phyloP scores from a whole-genome alignment of 2,888 invertebrate genomes.

The Chrysina gloriosa region DNA sequence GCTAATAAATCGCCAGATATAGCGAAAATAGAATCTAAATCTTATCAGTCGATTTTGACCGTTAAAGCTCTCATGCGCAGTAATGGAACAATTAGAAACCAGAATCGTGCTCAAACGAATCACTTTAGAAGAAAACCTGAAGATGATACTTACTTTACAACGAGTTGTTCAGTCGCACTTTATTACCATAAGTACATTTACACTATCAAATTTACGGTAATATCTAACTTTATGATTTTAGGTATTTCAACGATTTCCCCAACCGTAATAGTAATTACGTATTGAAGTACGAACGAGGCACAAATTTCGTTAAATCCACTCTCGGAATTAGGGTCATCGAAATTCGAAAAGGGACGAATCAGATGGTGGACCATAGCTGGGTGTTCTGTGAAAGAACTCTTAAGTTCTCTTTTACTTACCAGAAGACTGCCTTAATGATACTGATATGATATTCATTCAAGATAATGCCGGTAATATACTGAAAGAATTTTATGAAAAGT shows the following conservation, averaged over 20 bases:
- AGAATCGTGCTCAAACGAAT: constrained; percentile 21
- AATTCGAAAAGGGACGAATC: constrained; percentile 72
- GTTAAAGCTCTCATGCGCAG: constrained; percentile 5
- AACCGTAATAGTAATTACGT: constrained; percentile 38
- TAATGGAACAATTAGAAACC: constrained; percentile 30
- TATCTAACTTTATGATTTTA: no score
- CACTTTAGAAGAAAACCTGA: constrained; percentile 53
- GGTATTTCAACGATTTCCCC: constrained; percentile 65
- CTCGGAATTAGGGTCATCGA: constrained; percentile 75
- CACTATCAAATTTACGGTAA: no score
- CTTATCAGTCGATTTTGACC: background rate
- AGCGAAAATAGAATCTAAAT: background rate
- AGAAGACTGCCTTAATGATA: constrained; percentile 65
- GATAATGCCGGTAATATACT: constrained; percentile 77
- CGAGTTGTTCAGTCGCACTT: constrained; percentile 74
- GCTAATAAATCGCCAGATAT: constrained; percentile 15
- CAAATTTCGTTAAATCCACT: constrained; percentile 70
- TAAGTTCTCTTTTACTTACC: constrained; percentile 70
- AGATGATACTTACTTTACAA: constrained; percentile 71
- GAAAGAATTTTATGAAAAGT: constrained; percentile 67
- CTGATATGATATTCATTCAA: constrained; percentile 71
- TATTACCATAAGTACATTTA: constrained; percentile 74
- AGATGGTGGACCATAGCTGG: constrained; percentile 73
- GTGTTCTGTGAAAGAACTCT: constrained; percentile 71
- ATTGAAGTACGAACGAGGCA: constrained; percentile 58